Conservation (phyloP, 2,797 vertebrate genomes). For the Labroides dimidiatus region DNA sequence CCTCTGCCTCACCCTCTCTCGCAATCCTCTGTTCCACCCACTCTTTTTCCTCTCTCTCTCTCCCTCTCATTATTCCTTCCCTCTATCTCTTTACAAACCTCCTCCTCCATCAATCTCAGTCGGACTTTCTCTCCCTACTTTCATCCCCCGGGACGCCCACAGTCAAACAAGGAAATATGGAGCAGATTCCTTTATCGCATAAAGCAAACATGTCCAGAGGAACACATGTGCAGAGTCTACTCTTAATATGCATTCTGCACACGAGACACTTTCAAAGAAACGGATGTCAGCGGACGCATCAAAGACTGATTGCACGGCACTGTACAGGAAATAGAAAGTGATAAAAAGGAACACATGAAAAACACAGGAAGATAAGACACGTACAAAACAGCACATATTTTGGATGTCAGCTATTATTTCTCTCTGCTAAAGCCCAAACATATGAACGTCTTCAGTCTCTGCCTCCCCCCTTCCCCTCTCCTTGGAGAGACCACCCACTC, state of each 20-base stretch:
- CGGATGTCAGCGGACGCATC: slow-evolving; percentile 45
- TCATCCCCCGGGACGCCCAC: slow-evolving; percentile 52
- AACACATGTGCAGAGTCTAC: slow-evolving; percentile 52
- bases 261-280: slow-evolving; percentile 53
- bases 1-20: slow-evolving; percentile 79
- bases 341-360: slow-evolving; percentile 57
- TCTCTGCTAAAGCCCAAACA: slow-evolving; percentile 37
- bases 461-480: background rate
- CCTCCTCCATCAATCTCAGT: slow-evolving; percentile 64
- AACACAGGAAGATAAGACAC: slow-evolving; percentile 44
- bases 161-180: slow-evolving; percentile 68
- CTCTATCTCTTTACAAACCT: slow-evolving; percentile 58
- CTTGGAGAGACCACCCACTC: slow-evolving; percentile 68
- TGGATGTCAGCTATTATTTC: slow-evolving; percentile 38
- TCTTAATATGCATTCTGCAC: slow-evolving; percentile 59
- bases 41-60: slow-evolving; percentile 25
- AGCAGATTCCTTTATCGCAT: slow-evolving; percentile 61
- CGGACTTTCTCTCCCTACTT: slow-evolving; percentile 52
- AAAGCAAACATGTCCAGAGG: slow-evolving; percentile 53
- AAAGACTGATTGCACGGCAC: slow-evolving; percentile 37
- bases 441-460: slow-evolving; percentile 47
- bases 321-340: slow-evolving; percentile 43
- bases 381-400: slow-evolving; percentile 28
- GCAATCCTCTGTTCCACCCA: slow-evolving; percentile 42
- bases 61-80: slow-evolving; percentile 62